A percentile compares a stretch with the other conserved stretches of the same genome.
phyloP scores from a whole-genome alignment of 2,797 vertebrate genomes.

The Thaleichthys pacificus region DNA sequence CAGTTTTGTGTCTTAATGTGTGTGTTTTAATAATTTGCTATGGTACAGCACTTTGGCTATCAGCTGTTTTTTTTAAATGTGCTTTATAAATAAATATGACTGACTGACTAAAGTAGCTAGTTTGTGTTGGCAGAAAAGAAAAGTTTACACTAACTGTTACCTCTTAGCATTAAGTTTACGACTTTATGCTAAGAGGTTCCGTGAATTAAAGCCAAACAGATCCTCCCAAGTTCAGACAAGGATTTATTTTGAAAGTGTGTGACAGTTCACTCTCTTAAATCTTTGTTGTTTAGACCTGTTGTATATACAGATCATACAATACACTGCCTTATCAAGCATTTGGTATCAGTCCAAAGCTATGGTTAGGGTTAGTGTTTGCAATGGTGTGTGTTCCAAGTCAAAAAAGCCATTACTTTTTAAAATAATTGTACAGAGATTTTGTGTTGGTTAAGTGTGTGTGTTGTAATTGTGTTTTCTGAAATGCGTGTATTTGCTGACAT shows the following conservation, averaged over 20 bases:
- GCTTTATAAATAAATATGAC: no score
- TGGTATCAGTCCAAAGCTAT: conserved; percentile 35
- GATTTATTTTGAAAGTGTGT: conserved; percentile 56
- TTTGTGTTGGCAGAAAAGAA: conserved; percentile 34
- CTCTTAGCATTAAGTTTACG: no score
- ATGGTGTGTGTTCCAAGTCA: neutral
- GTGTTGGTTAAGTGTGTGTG: neutral
- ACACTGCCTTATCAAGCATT: conserved; percentile 55
- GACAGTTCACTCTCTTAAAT: conserved; percentile 66
- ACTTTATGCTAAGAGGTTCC: conserved; percentile 41
- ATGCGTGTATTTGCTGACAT: neutral
- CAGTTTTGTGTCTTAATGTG: no score
- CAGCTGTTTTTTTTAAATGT: no score
- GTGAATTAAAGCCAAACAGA: conserved; percentile 61
- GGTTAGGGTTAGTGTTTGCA: neutral
- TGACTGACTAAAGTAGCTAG: no score
- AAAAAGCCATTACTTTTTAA: neutral
- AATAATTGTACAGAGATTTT: neutral
- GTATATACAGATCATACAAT: conserved; percentile 56
- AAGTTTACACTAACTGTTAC: conserved; percentile 32
- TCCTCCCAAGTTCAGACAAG: conserved; percentile 23
- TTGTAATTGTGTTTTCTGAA: neutral
- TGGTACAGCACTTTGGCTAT: no score
- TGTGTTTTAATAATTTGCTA: no score
- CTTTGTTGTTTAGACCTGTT: conserved; percentile 65